Base-by-base conservation (phyloP, 92 coral and sea anemone species). In the Heteractis magnifica region DNA sequence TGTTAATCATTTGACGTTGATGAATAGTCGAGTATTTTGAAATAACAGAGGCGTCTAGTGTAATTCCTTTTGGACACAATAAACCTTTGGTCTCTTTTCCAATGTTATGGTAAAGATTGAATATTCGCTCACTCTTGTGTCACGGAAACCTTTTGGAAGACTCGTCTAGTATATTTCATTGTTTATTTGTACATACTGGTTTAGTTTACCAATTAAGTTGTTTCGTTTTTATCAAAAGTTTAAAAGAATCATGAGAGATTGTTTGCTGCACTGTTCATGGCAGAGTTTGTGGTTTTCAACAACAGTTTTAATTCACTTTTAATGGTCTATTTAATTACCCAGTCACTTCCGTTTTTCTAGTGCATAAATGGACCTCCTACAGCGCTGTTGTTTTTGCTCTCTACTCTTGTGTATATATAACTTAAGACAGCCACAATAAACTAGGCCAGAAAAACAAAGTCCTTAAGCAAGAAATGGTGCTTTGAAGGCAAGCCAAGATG, bases 331-430 rank as follows among this genome's bases (percentile, higher is more conserved):
- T 89, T 89, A 91, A 89, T 94, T 91, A 94, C 87, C 82, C 87
- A 79, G 89, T 85, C 84, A 88, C 94, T 85, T 91, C 95, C 93
- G 92, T 89, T 87, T 82, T 48, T 73, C 86, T 87, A 79, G 87
- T 65, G 84, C 85, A 81, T 89, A 94, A 87, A 92, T 85, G 90
- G 97, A 91, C 98, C 98, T 90, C 98, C 98, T 90, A 84, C 90
- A 49, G 95, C n/a, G 98, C 51, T 80, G 86, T 87, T 91, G 87
- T 91, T 79, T 87, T 86, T 87, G 88, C 89, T 55, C 62, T 56
- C 41, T 50, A 65, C 80, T 72, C 82, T 72, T 60, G 78, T 80
- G 75, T 85, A 74, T 87, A 80, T 90, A 83, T 90, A 83, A 82
- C 72, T 82, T 89, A 50, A 82, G 92, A 79, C 84, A 80, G 77